phyloP scores from a whole-genome alignment of 1,140 invertebrate genomes.

The Bombus sibiricus region DNA sequence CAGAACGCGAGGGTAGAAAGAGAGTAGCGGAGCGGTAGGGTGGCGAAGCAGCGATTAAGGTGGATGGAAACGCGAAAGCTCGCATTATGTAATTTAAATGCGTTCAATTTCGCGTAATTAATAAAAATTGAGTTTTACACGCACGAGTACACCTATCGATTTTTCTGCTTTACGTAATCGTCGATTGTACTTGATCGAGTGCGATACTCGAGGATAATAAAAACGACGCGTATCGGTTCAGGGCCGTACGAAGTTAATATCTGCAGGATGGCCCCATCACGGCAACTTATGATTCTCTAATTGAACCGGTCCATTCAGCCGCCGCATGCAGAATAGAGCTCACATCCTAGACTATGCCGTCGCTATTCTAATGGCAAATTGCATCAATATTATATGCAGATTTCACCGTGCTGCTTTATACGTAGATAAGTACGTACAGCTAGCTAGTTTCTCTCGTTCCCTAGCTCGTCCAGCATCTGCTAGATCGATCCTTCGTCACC shows the following conservation, averaged over 20 bases:
- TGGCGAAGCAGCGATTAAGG: conserved; percentile 26
- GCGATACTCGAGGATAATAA: conserved; percentile 58
- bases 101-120: conserved; percentile 61
- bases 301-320: conserved; percentile 79
- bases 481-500: not conserved
- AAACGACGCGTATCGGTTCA: conserved; percentile 54
- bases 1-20: not conserved
- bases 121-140: conserved; percentile 61
- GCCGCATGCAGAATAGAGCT: conserved; percentile 77
- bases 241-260: conserved; percentile 68
- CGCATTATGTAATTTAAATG: conserved; percentile 58
- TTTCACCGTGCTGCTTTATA: conserved; percentile 68
- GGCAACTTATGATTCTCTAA: conserved; percentile 81
- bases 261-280: conserved; percentile 76
- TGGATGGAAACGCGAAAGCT: conserved; percentile 42
- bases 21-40: not conserved
- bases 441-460: not conserved
- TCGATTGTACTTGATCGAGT: conserved; percentile 39
- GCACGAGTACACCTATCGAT: conserved; percentile 53
- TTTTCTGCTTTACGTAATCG: conserved; percentile 50
- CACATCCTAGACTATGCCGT: conserved; percentile 77
- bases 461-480: not conserved
- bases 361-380: conserved; percentile 80
- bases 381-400: conserved; percentile 81
- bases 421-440: conserved; percentile 62